These are phyloP conservation scores for Polymixis lichenea DNA, from an alignment of 2,888 invertebrate species.

Conservation along the genomic window DNA sequence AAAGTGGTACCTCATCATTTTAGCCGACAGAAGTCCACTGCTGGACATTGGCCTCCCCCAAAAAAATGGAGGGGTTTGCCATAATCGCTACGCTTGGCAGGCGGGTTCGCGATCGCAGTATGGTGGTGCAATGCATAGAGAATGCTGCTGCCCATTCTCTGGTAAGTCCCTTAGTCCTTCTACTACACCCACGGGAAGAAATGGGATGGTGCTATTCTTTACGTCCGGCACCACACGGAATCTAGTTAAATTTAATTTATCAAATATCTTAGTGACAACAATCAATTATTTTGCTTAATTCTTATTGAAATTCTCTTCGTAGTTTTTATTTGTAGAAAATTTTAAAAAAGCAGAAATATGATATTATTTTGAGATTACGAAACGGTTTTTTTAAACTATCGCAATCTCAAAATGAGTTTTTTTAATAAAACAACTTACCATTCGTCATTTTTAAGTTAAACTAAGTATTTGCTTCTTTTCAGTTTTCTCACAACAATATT, in stretches of 20 bases:
- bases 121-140: no score
- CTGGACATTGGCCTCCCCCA: no score
- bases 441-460: not conserved
- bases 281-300: slow-evolving; percentile 21
- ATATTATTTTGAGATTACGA: slow-evolving; percentile 4
- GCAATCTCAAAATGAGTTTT: not conserved
- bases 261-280: no score
- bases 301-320: not conserved
- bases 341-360: not conserved
- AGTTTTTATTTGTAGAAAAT: not conserved
- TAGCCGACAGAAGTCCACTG: no score
- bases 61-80: no score
- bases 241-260: not conserved
- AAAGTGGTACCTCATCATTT: not conserved
- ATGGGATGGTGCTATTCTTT: no score
- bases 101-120: no score
- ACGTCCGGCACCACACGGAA: no score
- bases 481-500: not conserved
- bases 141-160: no score
- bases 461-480: not conserved
- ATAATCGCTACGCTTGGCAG: no score
- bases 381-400: not conserved
- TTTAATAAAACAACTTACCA: not conserved
- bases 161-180: no score
- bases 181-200: no score